These are phyloP conservation scores for Ranitomeya imitator DNA, from an alignment of 2,113 vertebrate genomes.

Conservation along the genomic window DNA sequence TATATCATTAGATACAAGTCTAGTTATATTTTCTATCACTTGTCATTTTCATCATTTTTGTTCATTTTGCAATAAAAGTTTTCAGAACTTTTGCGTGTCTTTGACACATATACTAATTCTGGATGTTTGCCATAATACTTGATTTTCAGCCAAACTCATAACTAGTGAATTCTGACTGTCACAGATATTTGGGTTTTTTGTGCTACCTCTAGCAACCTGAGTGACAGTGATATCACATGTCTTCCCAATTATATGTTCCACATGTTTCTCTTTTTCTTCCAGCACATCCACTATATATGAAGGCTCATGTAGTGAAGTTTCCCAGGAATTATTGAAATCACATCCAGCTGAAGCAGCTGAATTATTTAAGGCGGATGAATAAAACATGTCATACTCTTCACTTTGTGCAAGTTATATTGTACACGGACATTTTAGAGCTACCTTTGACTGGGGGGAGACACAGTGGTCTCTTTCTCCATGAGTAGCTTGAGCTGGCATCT, in stretches of 20 bases:
- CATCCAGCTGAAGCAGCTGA: constrained; percentile 25
- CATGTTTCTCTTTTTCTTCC: constrained; percentile 25
- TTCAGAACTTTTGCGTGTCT: constrained; percentile 19
- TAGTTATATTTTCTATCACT: not conserved
- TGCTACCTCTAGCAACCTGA: constrained; percentile 20
- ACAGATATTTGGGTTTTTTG: not conserved
- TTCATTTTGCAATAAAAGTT: constrained; percentile 32
- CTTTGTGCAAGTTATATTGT: constrained; percentile 26
- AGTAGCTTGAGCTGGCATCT: constrained; percentile 5
- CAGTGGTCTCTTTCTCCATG: constrained; percentile 15
- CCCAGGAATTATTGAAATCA: constrained; percentile 52
- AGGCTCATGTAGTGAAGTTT: constrained; percentile 40
- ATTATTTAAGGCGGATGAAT: constrained; percentile 52
- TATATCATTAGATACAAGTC: not conserved
- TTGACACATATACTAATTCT: constrained; percentile 44
- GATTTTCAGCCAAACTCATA: constrained; percentile 30
- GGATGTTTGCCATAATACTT: constrained; percentile 23
- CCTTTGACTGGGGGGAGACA: constrained; percentile 2
- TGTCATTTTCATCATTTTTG: constrained; percentile 32
- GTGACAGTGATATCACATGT: constrained; percentile 46
- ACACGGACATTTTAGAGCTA: constrained; percentile 20
- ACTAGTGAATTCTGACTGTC: constrained; percentile 30
- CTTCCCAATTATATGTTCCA: constrained; percentile 45
- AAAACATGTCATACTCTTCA: constrained; percentile 39
- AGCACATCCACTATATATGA: constrained; percentile 33